Percentiles rank a stretch among this genome's conserved stretches.
phyloP scores from a whole-genome alignment of 2,113 vertebrate species.

The Platichthys flesus region DNA sequence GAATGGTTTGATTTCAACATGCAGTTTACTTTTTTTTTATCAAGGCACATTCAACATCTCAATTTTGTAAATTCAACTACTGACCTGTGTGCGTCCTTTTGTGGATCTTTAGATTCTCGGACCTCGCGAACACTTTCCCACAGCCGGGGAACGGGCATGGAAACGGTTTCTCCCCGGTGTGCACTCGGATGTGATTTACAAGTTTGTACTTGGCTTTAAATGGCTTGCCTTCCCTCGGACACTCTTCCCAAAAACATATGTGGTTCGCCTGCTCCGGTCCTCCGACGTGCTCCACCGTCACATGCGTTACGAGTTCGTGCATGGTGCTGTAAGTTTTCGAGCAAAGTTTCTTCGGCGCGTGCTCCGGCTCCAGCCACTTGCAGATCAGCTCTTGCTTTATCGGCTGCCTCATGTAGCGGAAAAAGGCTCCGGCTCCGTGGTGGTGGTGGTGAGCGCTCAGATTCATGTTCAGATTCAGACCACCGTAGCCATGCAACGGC shows the following conservation, averaged over 20 bases:
- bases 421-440: slow-evolving; percentile 94
- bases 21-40: background rate
- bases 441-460: slow-evolving; percentile 87
- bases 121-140: slow-evolving; percentile 98
- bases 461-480: slow-evolving; percentile 94
- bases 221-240: slow-evolving; percentile 96
- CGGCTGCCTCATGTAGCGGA: slow-evolving; percentile 98
- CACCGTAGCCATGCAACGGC: slow-evolving; percentile 91
- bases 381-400: slow-evolving; percentile 99
- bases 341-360: slow-evolving; percentile 89
- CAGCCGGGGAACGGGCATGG: slow-evolving; percentile 98
- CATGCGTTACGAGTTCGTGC: slow-evolving; percentile 98
- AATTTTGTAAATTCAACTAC: slow-evolving; percentile 82
- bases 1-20: background rate
- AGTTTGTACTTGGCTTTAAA: slow-evolving; percentile 99
- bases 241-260: slow-evolving; percentile 99
- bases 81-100: slow-evolving; percentile 99
- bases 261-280: slow-evolving; percentile 98
- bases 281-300: slow-evolving; percentile 98
- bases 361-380: slow-evolving; percentile 94
- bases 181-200: slow-evolving; percentile 99
- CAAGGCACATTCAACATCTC: slow-evolving; percentile 3
- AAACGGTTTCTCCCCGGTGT: slow-evolving; percentile 99
- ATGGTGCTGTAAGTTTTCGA: slow-evolving; percentile 99
- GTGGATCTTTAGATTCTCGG: slow-evolving; percentile 99